These are phyloP conservation scores for Bradynema listronoti DNA, from an alignment of 1,140 invertebrate genomes.

Conservation along the genomic window DNA sequence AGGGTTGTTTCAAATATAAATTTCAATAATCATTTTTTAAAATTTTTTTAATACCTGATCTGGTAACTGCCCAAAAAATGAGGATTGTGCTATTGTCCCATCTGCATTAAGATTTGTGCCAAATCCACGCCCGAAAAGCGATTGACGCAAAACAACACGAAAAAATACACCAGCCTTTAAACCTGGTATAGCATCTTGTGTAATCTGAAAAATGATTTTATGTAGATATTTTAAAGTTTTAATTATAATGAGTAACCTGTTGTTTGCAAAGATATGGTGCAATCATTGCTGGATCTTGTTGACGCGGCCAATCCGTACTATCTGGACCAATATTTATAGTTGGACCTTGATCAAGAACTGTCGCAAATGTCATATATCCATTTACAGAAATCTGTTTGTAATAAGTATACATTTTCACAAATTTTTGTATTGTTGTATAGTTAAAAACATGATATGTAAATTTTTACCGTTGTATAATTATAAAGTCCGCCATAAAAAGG, in stretches of 20 bases:
- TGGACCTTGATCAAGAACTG: slow-evolving; percentile 56
- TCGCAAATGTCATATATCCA: slow-evolving; percentile 55
- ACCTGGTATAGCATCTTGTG: slow-evolving; percentile 49
- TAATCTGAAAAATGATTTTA: slow-evolving; percentile 34
- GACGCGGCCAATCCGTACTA: slow-evolving; percentile 53
- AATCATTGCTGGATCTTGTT: slow-evolving; percentile 57
- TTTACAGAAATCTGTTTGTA: slow-evolving; percentile 54
- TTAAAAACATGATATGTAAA: background rate
- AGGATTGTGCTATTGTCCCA: slow-evolving; percentile 47
- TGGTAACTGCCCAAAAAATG: slow-evolving; percentile 48
- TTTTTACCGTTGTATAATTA: slow-evolving; percentile 55
- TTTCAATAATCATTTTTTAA: too few species aligned
- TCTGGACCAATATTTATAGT: slow-evolving; percentile 56
- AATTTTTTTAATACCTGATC: too few species aligned
- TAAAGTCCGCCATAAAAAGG: slow-evolving; percentile 58
- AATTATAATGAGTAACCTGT: slow-evolving; percentile 26
- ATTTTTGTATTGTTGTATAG: background rate
- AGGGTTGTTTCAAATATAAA: too few species aligned
- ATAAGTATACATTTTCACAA: background rate
- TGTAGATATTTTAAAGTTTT: background rate
- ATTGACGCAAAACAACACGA: slow-evolving; percentile 52
- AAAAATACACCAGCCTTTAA: slow-evolving; percentile 52
- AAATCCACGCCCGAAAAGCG: slow-evolving; percentile 50
- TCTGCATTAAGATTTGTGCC: slow-evolving; percentile 44
- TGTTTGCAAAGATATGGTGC: slow-evolving; percentile 56